Evolutionary conservation across 2,888 invertebrate genomes (phyloP).

Genomic region (Cosmia trapezina): DNA sequence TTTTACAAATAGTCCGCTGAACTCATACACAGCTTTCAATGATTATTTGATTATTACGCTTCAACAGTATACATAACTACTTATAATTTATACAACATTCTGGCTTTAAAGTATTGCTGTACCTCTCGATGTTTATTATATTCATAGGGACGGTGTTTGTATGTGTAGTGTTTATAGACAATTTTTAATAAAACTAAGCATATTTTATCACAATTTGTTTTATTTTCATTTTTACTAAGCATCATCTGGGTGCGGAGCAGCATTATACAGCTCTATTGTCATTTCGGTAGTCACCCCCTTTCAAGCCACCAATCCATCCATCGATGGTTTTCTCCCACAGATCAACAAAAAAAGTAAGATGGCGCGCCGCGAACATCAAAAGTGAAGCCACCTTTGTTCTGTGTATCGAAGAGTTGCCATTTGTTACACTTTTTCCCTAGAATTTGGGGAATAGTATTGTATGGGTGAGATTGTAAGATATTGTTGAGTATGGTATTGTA

Average conservation of each 20-base stretch:
- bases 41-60: conserved; percentile 48
- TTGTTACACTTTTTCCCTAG: too few relatives aligned
- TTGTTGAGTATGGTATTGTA: too few relatives aligned
- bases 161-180: conserved; percentile 69
- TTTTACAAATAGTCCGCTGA: conserved; percentile 9
- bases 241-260: background rate
- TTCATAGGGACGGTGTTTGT: conserved; percentile 67
- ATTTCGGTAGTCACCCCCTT: background rate
- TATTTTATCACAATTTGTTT: conserved; percentile 57
- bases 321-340: too few relatives aligned
- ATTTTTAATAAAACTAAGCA: conserved; percentile 68
- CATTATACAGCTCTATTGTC: background rate
- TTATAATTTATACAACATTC: conserved; percentile 42
- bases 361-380: too few relatives aligned
- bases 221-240: background rate
- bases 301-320: too few relatives aligned
- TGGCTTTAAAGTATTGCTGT: conserved; percentile 56
- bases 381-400: too few relatives aligned
- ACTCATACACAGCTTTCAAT: conserved; percentile 16
- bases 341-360: too few relatives aligned
- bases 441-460: too few relatives aligned
- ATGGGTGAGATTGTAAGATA: too few relatives aligned
- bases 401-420: too few relatives aligned
- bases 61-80: conserved; percentile 41
- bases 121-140: conserved; percentile 57